Percentiles rank a stretch among this genome's conserved stretches.
Conservation (phyloP, 2,797 vertebrate species). For the Peromyscus aztecus region DNA sequence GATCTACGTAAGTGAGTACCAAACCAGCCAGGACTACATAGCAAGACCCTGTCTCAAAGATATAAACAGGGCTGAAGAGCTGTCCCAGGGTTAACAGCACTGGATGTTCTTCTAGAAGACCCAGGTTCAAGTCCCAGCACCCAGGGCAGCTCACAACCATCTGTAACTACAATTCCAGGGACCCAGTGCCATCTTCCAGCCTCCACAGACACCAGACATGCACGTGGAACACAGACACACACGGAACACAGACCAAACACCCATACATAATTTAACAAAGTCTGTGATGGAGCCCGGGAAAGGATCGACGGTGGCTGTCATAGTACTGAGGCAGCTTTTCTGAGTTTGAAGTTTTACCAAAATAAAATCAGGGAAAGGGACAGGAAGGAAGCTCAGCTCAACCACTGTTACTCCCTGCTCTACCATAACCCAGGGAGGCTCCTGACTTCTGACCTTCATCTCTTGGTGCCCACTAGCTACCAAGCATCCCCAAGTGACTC, state of each 20-base stretch:
- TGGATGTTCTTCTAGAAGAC: not conserved
- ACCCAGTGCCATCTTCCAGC: not conserved
- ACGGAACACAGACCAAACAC: not conserved
- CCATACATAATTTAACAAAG: not conserved
- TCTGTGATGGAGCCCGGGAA: rapidly evolving
- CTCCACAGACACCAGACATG: not conserved
- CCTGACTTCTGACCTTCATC: not conserved
- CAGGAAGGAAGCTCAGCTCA: not conserved
- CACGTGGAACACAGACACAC: not conserved
- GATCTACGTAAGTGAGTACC: not conserved
- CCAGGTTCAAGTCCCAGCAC: not conserved
- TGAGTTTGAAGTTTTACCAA: not conserved
- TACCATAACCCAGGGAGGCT: not conserved
- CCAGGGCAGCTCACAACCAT: not conserved
- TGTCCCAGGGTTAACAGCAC: not conserved
- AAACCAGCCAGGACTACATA: not conserved
- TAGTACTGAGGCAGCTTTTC: rapidly evolving
- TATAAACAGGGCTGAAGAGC: not conserved
- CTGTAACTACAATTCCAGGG: not conserved
- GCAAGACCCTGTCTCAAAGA: not conserved
- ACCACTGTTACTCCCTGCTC: not conserved
- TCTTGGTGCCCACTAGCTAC: rapidly evolving
- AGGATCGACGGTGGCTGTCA: rapidly evolving
- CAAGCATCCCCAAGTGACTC: rapidly evolving
- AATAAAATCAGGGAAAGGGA: not conserved